Evolutionary conservation across 2,797 vertebrate genomes (phyloP).

Genomic region (Chelon auratus): DNA sequence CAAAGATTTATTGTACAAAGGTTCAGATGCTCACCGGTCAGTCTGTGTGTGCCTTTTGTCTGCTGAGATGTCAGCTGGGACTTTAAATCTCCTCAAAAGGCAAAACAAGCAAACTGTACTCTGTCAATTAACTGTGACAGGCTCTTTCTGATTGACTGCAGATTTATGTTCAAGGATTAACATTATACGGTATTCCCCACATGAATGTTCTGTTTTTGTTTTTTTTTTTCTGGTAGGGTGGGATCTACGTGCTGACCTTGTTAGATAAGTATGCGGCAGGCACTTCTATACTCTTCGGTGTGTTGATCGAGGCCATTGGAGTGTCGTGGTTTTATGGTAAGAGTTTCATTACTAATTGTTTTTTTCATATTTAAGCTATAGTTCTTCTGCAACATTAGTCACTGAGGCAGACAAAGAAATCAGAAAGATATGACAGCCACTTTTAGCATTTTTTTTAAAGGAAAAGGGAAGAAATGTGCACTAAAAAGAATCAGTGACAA

Average conservation of each 20-base stretch:
- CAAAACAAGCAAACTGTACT: not conserved
- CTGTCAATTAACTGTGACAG: not conserved
- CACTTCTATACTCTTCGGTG: constrained; percentile 96
- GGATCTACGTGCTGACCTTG: constrained; percentile 95
- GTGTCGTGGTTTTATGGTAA: constrained; percentile 99
- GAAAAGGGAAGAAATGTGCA: not conserved
- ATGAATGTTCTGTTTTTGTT: constrained; percentile 20
- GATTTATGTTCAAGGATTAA: constrained; percentile 13
- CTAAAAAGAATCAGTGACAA: no score
- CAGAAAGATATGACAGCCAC: not conserved
- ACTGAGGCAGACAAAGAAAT: not conserved
- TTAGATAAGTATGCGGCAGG: constrained; percentile 97
- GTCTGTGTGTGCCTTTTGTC: not conserved
- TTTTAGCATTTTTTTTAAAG: not conserved
- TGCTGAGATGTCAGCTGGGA: not conserved
- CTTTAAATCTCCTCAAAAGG: not conserved
- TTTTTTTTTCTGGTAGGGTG: constrained; percentile 85
- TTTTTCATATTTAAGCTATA: not conserved
- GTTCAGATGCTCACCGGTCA: not conserved
- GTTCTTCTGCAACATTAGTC: not conserved
- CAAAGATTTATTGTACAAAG: constrained; percentile 12
- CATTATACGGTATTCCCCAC: not conserved
- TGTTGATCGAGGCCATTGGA: constrained; percentile 96
- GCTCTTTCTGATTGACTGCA: constrained; percentile 6
- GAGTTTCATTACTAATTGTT: constrained; percentile 32